Base-by-base conservation (phyloP, 2,113 vertebrate genomes). In the Dryoscopus gambensis region DNA sequence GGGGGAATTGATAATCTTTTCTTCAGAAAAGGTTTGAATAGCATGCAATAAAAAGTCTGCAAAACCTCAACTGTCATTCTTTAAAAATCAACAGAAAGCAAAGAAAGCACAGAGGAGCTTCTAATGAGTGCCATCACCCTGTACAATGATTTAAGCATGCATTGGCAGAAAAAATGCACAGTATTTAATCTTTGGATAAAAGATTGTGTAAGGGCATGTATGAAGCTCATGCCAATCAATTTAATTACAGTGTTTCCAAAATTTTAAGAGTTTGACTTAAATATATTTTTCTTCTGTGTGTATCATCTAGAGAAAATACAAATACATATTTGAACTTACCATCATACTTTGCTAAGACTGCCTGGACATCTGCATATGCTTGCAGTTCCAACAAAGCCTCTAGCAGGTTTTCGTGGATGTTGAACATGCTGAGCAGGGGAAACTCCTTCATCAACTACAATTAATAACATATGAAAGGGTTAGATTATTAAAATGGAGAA, bases 361-460 rank as follows among this genome's bases (percentile, higher is more conserved):
- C 99, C 97, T 99, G 99, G 47, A 99, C 99, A 84, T 99, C 99
- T 55, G 99, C 99, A 96, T 99, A 99, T 9, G 99, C 99, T 96
- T 99, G 99, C 74, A 99, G 98, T 93, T 99, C 99, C 95, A 99
- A 97, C 70, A 99, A 98, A 27, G 99, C 99, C 98, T 99, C 99
- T 97, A 99, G 98, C 90, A 99, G 98, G 96, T 99, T 99, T 97
- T 99, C 99, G 24, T 99, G 99, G 96, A 99, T 99, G 96, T 99
- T 99, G 98, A 99, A 99, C 99, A 99, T 99, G 97, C 99, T 99
- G 96, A 99, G 98, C 94, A 99, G 98, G 96, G 99, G 99, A 97
- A 99, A 99, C 97, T 99, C 99, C 98, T 99, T 99, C 99, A 99
- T 99, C 98, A 99, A 97, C 99, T 99, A 97, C 95, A 98, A 98